A percentile compares a stretch with the other conserved stretches of the same genome.
Evolutionary conservation across 2,797 vertebrate genomes (phyloP).

Genomic region (Hozukius guyotensis): DNA sequence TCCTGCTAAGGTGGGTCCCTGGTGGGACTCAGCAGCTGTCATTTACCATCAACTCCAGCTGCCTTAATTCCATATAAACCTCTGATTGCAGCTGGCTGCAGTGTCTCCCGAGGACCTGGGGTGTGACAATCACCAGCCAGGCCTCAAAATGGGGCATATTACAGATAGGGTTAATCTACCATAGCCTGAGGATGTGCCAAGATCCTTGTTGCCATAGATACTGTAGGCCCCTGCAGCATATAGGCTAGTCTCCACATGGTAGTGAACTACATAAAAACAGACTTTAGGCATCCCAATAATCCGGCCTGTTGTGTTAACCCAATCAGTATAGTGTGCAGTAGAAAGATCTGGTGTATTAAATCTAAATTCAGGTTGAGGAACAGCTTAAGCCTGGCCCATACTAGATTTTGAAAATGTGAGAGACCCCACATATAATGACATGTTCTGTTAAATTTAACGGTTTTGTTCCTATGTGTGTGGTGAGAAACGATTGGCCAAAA

Average conservation of each 20-base stretch:
- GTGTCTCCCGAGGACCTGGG: conserved; percentile 52
- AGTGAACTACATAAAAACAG: conserved; percentile 18
- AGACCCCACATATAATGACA: too few species aligned
- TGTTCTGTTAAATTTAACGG: too few species aligned
- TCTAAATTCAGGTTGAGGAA: conserved; percentile 15
- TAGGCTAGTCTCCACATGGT: conserved; percentile 5
- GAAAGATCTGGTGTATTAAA: conserved; percentile 14
- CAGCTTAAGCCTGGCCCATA: neutral
- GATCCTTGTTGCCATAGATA: conserved; percentile 53
- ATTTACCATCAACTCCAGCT: conserved; percentile 71
- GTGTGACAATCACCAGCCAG: conserved; percentile 63
- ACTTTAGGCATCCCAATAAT: conserved; percentile 23
- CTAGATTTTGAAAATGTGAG: too few species aligned
- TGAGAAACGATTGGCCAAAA: too few species aligned
- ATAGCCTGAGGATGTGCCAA: conserved; percentile 34
- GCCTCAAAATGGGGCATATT: conserved; percentile 57
- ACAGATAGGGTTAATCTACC: conserved; percentile 62
- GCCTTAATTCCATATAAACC: conserved; percentile 73
- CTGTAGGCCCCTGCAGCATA: conserved; percentile 26
- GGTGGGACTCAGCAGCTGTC: conserved; percentile 73
- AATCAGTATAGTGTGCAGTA: neutral
- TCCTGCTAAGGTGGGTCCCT: conserved; percentile 64
- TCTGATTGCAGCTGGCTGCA: conserved; percentile 54
- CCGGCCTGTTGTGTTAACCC: neutral
- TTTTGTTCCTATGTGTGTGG: too few species aligned